Evolutionary conservation across 2,888 invertebrate species (phyloP).

Genomic region (Melolontha melolontha): DNA sequence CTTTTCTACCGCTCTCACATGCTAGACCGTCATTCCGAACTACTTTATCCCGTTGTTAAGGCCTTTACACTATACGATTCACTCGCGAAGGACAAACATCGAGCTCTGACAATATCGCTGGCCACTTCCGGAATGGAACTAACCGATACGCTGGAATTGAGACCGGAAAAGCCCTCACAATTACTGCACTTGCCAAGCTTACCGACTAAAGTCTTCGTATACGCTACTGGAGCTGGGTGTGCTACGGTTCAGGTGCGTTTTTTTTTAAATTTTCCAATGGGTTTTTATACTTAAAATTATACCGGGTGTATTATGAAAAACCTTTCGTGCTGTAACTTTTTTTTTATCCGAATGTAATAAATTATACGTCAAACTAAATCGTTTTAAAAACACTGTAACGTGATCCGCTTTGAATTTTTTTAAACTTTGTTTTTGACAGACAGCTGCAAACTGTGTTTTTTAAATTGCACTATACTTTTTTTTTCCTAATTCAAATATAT

Average conservation of each 20-base stretch:
- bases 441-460: too few species aligned
- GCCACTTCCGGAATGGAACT: constrained; percentile 79
- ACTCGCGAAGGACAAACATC: constrained; percentile 72
- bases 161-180: constrained; percentile 68
- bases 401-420: too few species aligned
- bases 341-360: too few species aligned
- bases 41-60: constrained; percentile 72
- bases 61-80: constrained; percentile 73
- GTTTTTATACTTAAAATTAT: not conserved
- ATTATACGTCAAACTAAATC: too few species aligned
- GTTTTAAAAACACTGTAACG: too few species aligned
- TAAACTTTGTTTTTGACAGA: too few species aligned
- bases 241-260: constrained; percentile 74
- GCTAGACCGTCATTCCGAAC: constrained; percentile 72
- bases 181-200: constrained; percentile 72
- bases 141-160: constrained; percentile 74
- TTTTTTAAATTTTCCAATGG: not conserved
- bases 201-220: constrained; percentile 78
- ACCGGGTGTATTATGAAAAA: too few species aligned
- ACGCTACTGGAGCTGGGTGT: constrained; percentile 77
- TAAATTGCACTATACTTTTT: too few species aligned
- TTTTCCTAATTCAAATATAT: too few species aligned
- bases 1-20: constrained; percentile 76
- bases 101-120: constrained; percentile 74
- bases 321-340: too few species aligned